These are phyloP conservation scores for Okapia johnstoni DNA, from an alignment of 2,113 vertebrate species.

Conservation along the genomic window DNA sequence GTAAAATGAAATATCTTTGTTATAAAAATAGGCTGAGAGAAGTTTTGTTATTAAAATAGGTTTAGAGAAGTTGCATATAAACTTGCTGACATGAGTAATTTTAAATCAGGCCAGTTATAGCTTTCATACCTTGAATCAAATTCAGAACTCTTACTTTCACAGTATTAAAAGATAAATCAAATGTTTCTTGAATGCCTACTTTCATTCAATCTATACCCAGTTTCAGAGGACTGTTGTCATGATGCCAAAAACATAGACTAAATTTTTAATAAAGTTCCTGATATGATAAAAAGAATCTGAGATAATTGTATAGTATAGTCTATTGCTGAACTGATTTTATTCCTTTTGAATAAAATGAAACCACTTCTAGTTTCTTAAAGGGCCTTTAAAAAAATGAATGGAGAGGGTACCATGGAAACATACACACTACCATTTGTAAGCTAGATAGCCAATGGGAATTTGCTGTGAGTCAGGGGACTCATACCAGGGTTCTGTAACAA, in stretches of 20 bases:
- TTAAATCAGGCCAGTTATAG: constrained; percentile 16
- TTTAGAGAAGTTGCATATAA: neutral
- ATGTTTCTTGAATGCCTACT: constrained; percentile 33
- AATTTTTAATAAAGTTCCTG: neutral
- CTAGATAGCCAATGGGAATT: neutral
- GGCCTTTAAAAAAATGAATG: neutral
- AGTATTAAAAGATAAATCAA: constrained; percentile 30
- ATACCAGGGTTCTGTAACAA: neutral
- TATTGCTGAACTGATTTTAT: neutral
- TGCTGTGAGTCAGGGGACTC: neutral
- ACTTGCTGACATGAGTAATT: constrained; percentile 28
- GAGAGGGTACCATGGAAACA: neutral
- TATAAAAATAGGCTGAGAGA: neutral
- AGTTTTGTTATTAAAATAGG: constrained; percentile 20
- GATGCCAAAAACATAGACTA: neutral
- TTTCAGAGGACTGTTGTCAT: neutral
- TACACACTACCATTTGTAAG: neutral
- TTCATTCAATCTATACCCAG: neutral
- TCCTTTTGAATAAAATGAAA: constrained; percentile 12
- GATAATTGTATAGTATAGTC: neutral
- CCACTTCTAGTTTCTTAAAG: neutral
- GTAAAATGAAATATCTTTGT: neutral
- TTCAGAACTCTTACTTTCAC: constrained; percentile 39
- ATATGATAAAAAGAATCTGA: neutral
- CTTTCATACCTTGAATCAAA: constrained; percentile 50